These are phyloP conservation scores for Galemys pyrenaicus DNA, from an alignment of 2,113 vertebrate species.

Conservation along the genomic window DNA sequence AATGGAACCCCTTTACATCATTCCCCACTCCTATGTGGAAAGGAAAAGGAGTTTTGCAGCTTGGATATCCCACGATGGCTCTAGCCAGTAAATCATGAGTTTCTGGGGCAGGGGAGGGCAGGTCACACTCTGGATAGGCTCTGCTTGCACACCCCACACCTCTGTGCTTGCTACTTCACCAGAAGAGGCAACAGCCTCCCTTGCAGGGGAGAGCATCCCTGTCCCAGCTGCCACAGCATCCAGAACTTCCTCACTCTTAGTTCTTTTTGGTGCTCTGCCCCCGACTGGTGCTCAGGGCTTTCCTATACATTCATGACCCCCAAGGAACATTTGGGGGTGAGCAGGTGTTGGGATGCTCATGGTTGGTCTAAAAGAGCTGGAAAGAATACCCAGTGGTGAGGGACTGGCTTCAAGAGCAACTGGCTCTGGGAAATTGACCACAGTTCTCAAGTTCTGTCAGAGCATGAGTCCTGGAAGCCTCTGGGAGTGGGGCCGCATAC, in stretches of 20 bases:
- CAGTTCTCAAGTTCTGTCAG: neutral
- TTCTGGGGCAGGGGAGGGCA: neutral
- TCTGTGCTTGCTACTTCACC: neutral
- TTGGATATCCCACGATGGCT: neutral
- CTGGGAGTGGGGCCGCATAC: neutral
- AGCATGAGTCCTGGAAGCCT: neutral
- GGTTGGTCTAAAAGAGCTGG: neutral
- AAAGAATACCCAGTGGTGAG: neutral
- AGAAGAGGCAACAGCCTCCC: neutral
- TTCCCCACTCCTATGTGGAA: neutral
- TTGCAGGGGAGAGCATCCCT: neutral
- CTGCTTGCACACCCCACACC: neutral
- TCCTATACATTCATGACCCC: rapidly evolving
- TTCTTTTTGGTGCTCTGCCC: neutral
- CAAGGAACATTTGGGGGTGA: too few relatives aligned
- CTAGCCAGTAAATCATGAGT: neutral
- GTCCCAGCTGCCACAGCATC: neutral
- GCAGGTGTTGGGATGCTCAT: neutral
- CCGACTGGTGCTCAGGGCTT: neutral
- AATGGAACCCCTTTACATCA: neutral
- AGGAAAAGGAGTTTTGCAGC: neutral
- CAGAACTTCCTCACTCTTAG: neutral
- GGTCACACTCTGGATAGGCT: neutral
- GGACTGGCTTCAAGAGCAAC: neutral
- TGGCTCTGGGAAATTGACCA: neutral